Base-by-base conservation (phyloP, 2,113 vertebrate species). In the Siniperca knerii region DNA sequence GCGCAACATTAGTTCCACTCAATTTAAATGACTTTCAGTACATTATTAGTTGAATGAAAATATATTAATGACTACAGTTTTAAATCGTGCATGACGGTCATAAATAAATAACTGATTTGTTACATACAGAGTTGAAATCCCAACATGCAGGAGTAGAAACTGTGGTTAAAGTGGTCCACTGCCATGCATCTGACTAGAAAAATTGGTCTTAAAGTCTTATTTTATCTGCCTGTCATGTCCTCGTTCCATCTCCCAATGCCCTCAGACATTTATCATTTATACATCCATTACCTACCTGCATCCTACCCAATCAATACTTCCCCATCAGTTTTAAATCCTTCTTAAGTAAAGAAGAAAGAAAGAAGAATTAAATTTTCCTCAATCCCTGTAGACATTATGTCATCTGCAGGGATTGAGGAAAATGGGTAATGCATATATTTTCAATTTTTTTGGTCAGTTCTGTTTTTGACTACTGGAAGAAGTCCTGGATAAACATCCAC, bases 231-330 rank as follows among this genome's bases (percentile, higher is more conserved):
- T 82, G 72, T 71, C 69, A 35, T 60, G 73, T 81, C 25, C 42
- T 37, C 67, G 71, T 58, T 37, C 3, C 0, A 48, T 50, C 75
- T 61, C 50, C 21, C 44, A 66, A 60, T 29, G 58, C 42, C 18
- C 55, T 77, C 2, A 75, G 35, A 78, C 76, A 87, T 89, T 67
- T 70, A 81, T 80, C 76, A 89, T 72, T 75, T 81, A 61, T 89
- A 70, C 9, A 74, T 50, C 62, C 74, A 84, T 91, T 74, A 74
- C 33, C 64, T 55, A n/a, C 25, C 62, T 64, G 15, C 0, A 0
- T 66, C 64, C 75, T 21, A 37, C 37, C 73, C 37, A 55, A 81
- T 89, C 80, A 74, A 87, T 91, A 76, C 64, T 70, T 68, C 23
- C 68, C 21, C 57, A 83, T 81, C 76, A 71, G 44, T n/a, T 55